Conservation (phyloP, 1,140 invertebrate genomes). For the Coenobita brevimanus region DNA sequence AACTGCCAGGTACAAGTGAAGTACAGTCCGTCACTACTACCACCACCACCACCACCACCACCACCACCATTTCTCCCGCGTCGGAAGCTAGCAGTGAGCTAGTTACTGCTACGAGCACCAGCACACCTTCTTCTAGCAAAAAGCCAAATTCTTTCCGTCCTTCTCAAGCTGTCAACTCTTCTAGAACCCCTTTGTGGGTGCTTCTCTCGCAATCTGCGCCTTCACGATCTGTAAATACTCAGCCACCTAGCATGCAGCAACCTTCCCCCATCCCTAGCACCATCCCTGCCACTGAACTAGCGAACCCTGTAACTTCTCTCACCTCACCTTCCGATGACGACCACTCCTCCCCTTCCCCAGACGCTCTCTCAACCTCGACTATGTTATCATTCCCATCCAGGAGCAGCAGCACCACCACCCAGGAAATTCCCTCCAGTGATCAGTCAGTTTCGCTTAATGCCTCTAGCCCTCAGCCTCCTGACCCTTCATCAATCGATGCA, state of each 20-base stretch:
- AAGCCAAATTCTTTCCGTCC: conserved; percentile 50
- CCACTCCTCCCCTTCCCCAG: neutral
- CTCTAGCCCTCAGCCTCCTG: neutral
- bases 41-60: neutral
- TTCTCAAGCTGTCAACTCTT: conserved; percentile 25
- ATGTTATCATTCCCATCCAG: too few species aligned
- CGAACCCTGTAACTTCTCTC: conserved; percentile 18
- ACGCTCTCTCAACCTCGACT: neutral
- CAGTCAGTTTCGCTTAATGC: neutral
- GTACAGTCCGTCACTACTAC: conserved; percentile 11
- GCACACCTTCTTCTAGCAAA: conserved; percentile 15
- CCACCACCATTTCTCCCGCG: neutral
- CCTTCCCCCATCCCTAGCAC: conserved; percentile 15
- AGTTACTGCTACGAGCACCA: conserved; percentile 34
- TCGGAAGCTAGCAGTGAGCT: conserved; percentile 26
- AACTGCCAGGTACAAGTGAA: conserved; percentile 25
- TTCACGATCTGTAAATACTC: conserved; percentile 47
- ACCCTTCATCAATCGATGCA: neutral
- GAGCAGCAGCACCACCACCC: neutral
- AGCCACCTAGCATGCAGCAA: conserved; percentile 24
- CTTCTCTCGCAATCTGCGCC: conserved; percentile 54
- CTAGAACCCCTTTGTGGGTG: conserved; percentile 60
- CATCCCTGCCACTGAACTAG: conserved; percentile 2
- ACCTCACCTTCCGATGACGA: neutral
- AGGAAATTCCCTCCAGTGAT: neutral